Percentiles rank a stretch among this genome's conserved stretches.
Evolutionary conservation across 2,113 vertebrate genomes (phyloP).

Genomic region (Bujurquina vittata): DNA sequence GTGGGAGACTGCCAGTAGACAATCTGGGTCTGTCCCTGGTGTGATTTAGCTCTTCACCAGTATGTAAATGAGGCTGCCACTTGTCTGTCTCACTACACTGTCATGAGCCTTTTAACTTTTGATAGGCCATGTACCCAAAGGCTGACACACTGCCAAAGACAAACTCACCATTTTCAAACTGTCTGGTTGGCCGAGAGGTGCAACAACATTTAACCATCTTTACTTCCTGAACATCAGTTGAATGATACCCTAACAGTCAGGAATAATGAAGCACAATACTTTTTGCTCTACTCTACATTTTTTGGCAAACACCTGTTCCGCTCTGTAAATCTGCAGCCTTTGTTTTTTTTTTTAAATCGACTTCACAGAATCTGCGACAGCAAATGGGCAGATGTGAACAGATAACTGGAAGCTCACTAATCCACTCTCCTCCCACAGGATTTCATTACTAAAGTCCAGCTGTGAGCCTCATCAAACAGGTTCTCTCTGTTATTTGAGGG

Average conservation of each 20-base stretch:
- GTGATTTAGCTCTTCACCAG: slow-evolving; percentile 22
- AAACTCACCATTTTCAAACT: background rate
- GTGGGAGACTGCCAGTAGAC: background rate
- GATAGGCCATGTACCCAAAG: background rate
- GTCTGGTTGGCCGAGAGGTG: background rate
- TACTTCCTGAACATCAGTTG: background rate
- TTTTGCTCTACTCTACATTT: too few relatives aligned
- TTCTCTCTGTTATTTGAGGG: background rate
- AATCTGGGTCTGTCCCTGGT: background rate
- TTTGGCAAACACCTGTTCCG: too few relatives aligned
- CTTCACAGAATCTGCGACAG: background rate
- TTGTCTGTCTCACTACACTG: slow-evolving; percentile 10
- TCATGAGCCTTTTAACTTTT: slow-evolving; percentile 34
- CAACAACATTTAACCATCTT: background rate
- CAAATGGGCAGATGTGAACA: background rate
- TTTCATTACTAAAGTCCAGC: slow-evolving; percentile 19
- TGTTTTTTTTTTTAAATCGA: slow-evolving; percentile 6
- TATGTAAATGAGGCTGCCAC: slow-evolving; percentile 37
- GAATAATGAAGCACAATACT: background rate
- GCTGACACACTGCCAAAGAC: background rate
- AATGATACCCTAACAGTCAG: too few relatives aligned
- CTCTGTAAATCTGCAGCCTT: background rate
- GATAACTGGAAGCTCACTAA: slow-evolving; percentile 4
- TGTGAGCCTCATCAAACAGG: slow-evolving; percentile 12
- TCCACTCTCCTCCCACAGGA: slow-evolving; percentile 12